A percentile compares a stretch with the other conserved stretches of the same genome.
Evolutionary conservation across 2,113 vertebrate genomes (phyloP).

Genomic region (Caloenas nicobarica): DNA sequence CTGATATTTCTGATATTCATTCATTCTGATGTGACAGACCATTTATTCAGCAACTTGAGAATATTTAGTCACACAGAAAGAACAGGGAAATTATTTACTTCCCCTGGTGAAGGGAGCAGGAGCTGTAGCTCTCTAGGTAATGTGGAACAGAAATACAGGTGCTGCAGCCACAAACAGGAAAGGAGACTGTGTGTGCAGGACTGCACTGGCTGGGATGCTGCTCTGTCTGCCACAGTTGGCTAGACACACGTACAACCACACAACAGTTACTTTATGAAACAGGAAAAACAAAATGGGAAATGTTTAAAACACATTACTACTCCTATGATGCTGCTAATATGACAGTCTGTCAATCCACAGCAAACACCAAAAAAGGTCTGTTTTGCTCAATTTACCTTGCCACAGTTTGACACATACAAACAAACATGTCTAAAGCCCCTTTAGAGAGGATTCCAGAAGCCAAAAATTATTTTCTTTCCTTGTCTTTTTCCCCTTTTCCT

Average conservation of each 20-base stretch:
- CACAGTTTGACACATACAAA: not conserved
- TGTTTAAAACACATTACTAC: not conserved
- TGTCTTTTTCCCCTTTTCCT: not conserved
- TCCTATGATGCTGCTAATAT: not conserved
- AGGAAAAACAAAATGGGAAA: not conserved
- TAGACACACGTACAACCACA: not conserved
- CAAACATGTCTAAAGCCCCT: not conserved
- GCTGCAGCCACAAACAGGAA: not conserved
- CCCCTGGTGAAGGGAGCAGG: not conserved
- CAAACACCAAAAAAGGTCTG: not conserved
- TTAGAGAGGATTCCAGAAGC: not conserved
- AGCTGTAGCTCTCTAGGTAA: not conserved
- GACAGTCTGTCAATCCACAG: not conserved
- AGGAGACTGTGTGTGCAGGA: not conserved
- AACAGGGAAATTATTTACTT: not conserved
- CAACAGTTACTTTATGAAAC: not conserved
- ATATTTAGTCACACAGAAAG: not conserved
- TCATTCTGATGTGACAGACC: not conserved
- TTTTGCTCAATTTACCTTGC: not conserved
- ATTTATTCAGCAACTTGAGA: slow-evolving; percentile 3
- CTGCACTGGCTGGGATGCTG: not conserved
- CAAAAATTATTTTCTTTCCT: not conserved
- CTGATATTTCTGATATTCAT: not conserved
- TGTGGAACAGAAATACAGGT: not conserved
- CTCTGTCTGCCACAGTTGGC: not conserved